A percentile compares a stretch with the other conserved stretches of the same genome.
These are phyloP conservation scores for Lepidonotus clava DNA, from an alignment of 2,888 invertebrate genomes.

Conservation along the genomic window DNA sequence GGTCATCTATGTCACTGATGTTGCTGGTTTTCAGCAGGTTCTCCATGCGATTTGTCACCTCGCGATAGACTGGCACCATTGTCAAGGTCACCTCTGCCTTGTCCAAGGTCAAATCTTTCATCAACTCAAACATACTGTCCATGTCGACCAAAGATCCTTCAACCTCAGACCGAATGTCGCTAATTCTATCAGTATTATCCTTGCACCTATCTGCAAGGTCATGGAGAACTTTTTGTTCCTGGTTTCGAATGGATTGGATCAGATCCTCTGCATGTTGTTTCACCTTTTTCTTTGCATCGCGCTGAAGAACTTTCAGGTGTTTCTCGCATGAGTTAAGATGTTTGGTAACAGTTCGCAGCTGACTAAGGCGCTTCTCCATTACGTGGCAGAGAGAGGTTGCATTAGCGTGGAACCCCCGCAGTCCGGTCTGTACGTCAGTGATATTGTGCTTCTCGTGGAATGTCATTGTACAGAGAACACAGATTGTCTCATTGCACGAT, in stretches of 20 bases:
- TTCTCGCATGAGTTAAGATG: constrained; percentile 17
- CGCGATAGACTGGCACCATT: constrained; percentile 43
- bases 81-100: not conserved
- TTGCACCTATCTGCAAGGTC: not conserved
- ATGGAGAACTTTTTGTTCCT: constrained; percentile 13
- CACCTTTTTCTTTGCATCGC: not conserved
- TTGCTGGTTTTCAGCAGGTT: constrained; percentile 30
- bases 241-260: not conserved
- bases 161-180: not conserved
- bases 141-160: constrained; percentile 47
- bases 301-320: not conserved
- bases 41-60: constrained; percentile 33
- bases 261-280: constrained; percentile 28
- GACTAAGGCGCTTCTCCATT: not conserved
- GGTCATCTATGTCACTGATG: not conserved
- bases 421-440: constrained; percentile 6
- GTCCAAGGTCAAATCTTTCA: constrained; percentile 1
- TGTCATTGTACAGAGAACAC: constrained; percentile 27
- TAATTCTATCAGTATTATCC: not conserved
- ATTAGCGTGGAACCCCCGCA: constrained; percentile 34
- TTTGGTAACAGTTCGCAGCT: constrained; percentile 16
- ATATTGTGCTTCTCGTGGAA: constrained; percentile 13
- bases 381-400: not conserved
- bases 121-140: constrained; percentile 39
- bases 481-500: not conserved